These are phyloP conservation scores for Caradrina clavipalpis DNA, from an alignment of 2,888 invertebrate species.

Conservation along the genomic window DNA sequence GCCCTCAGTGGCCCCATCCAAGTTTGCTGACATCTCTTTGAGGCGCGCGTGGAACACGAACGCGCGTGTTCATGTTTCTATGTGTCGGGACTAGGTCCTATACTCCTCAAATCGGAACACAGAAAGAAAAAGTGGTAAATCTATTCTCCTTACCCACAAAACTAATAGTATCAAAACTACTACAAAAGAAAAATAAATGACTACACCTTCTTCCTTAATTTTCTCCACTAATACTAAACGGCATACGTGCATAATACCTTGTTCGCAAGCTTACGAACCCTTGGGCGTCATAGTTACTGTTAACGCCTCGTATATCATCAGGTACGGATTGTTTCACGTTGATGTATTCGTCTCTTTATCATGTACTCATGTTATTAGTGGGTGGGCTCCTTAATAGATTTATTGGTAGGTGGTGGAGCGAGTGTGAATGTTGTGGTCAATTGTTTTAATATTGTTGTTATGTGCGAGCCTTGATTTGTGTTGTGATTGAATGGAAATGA, in stretches of 20 bases:
- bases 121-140: too few relatives aligned
- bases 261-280: slow-evolving; percentile 60
- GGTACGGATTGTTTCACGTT: slow-evolving; percentile 64
- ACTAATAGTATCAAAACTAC: too few relatives aligned
- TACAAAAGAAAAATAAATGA: neutral
- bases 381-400: slow-evolving; percentile 60
- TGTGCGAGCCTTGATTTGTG: slow-evolving; percentile 27
- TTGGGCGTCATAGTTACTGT: slow-evolving; percentile 57
- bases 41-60: too few relatives aligned
- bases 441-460: slow-evolving; percentile 44
- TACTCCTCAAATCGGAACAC: too few relatives aligned
- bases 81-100: too few relatives aligned
- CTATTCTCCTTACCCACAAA: too few relatives aligned
- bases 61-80: too few relatives aligned
- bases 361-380: slow-evolving; percentile 54
- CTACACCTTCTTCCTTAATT: slow-evolving; percentile 50
- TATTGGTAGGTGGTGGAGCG: slow-evolving; percentile 42
- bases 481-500: slow-evolving; percentile 39
- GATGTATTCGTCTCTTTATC: slow-evolving; percentile 66
- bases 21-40: too few relatives aligned
- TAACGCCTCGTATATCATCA: slow-evolving; percentile 68
- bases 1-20: too few relatives aligned
- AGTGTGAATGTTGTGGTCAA: slow-evolving; percentile 54
- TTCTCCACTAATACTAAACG: slow-evolving; percentile 33
- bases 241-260: slow-evolving; percentile 63